Conservation (phyloP, 2,113 vertebrate species). For the human region GRCh38 chr13:99856001-99856500, state of each 20-base stretch:
- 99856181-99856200: slow-evolving; percentile 76
- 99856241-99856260: slow-evolving; percentile 41
- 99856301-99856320: background rate
- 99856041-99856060: slow-evolving; percentile 76
- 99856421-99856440: background rate
- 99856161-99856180: slow-evolving; percentile 75
- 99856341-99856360: background rate
- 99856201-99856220: slow-evolving; percentile 64
- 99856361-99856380: background rate
- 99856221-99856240: slow-evolving; percentile 51
- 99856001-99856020: slow-evolving; percentile 31
- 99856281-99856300: background rate
- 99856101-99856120: slow-evolving; percentile 73
- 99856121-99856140: slow-evolving; percentile 76
- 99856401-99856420: background rate
- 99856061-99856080: slow-evolving; percentile 74
- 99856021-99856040: slow-evolving; percentile 55
- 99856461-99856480: slow-evolving; percentile 38
- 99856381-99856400: background rate
- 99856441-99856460: background rate
- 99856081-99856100: slow-evolving; percentile 69
- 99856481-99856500: slow-evolving; percentile 3
- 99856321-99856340: background rate
- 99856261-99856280: background rate
- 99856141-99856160: slow-evolving; percentile 73